Conservation (phyloP, 2,888 invertebrate genomes). For the Folsomia manolachei region DNA sequence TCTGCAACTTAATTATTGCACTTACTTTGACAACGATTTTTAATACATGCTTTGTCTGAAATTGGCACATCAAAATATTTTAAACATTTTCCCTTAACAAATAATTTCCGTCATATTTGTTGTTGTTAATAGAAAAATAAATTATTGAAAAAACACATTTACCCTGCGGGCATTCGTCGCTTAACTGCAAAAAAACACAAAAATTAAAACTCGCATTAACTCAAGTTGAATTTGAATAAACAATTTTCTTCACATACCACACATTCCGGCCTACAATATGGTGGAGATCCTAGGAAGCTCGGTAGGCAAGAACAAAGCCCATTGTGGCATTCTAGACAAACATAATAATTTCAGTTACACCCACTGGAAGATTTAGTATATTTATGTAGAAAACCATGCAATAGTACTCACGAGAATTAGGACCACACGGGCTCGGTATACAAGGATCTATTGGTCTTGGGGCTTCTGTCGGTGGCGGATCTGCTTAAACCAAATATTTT, state of each 20-base stretch:
- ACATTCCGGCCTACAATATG: slow-evolving; percentile 72
- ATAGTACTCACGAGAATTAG: slow-evolving; percentile 63
- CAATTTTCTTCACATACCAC: too few species aligned
- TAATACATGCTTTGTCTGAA: slow-evolving; percentile 52
- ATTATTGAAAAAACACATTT: too few species aligned
- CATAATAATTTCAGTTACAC: too few species aligned
- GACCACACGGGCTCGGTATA: slow-evolving; percentile 69
- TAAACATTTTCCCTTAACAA: too few species aligned
- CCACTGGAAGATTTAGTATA: slow-evolving; percentile 19
- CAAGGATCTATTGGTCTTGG: slow-evolving; percentile 56
- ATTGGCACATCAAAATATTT: too few species aligned
- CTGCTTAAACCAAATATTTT: neutral
- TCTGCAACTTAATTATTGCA: too few species aligned
- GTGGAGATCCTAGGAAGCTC: slow-evolving; percentile 67
- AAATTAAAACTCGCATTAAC: too few species aligned
- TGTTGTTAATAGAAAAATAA: too few species aligned
- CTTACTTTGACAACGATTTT: neutral
- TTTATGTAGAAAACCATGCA: too few species aligned
- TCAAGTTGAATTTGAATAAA: too few species aligned
- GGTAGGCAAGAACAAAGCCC: slow-evolving; percentile 57
- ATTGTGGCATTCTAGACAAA: neutral
- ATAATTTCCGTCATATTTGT: too few species aligned
- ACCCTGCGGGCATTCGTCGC: slow-evolving; percentile 51
- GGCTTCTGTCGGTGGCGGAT: slow-evolving; percentile 15
- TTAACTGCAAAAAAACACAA: too few species aligned